Conservation (phyloP, 2,113 vertebrate species). For the Syngnathoides biaculeatus region DNA sequence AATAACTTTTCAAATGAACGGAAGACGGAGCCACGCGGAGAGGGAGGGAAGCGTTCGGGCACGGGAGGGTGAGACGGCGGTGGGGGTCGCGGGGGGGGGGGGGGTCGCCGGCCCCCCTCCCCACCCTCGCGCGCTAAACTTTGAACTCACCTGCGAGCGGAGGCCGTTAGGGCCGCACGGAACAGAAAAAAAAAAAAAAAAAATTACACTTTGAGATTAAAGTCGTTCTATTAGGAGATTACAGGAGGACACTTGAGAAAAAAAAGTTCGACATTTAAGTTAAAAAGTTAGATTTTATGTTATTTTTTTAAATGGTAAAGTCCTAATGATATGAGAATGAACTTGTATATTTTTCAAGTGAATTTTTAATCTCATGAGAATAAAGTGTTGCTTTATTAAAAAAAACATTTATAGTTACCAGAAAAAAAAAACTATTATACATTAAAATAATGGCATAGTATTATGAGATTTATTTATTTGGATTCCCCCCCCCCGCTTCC, state of each 20-base stretch:
- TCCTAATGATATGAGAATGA: not conserved
- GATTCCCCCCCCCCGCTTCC: too few species aligned
- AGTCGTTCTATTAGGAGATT: not conserved
- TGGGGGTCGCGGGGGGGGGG: constrained; percentile 66
- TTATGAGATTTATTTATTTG: too few species aligned
- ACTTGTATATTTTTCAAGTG: not conserved
- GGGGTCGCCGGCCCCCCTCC: constrained; percentile 68
- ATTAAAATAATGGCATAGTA: too few species aligned
- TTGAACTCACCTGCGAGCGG: constrained; percentile 89
- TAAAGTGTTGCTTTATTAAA: too few species aligned
- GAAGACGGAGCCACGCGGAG: constrained; percentile 64
- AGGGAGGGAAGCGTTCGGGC: constrained; percentile 21
- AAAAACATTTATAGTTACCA: too few species aligned
- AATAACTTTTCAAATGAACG: constrained; percentile 80
- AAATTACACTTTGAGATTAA: not conserved
- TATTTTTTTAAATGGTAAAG: too few species aligned
- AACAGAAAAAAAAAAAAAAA: not conserved
- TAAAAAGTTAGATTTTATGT: not conserved
- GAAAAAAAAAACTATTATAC: too few species aligned
- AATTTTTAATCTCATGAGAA: not conserved
- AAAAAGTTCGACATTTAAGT: too few species aligned
- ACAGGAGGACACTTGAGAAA: too few species aligned
- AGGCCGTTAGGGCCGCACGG: not conserved
- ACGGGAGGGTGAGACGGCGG: constrained; percentile 62
- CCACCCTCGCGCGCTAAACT: constrained; percentile 93